Conservation (phyloP, 2,113 vertebrate genomes). For the Alaudala cheleensis region DNA sequence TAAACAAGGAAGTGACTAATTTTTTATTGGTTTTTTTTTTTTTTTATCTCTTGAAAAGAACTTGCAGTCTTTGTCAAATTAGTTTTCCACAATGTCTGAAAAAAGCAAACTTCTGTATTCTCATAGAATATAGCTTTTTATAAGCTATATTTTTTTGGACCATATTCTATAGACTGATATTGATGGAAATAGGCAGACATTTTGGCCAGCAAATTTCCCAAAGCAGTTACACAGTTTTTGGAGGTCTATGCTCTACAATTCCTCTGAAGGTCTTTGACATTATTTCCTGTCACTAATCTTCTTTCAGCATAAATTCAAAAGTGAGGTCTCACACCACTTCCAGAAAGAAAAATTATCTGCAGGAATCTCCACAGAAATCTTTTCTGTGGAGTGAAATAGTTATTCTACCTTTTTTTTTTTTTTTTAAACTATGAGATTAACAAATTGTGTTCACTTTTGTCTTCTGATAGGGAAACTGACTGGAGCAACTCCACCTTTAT, state of each 20-base stretch:
- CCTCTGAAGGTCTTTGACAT: fast-evolving
- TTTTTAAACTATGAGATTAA: background rate
- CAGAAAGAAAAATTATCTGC: background rate
- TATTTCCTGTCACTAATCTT: background rate
- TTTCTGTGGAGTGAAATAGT: background rate
- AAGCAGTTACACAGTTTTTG: background rate
- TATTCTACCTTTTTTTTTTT: background rate
- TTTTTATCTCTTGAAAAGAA: background rate
- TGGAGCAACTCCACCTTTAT: background rate
- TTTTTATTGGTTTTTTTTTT: background rate
- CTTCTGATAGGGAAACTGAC: background rate
- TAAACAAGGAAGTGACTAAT: background rate
- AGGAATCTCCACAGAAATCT: background rate
- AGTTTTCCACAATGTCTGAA: background rate
- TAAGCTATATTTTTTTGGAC: background rate
- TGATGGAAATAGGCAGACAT: background rate
- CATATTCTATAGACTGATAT: background rate
- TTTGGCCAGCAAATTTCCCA: background rate
- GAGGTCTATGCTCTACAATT: background rate
- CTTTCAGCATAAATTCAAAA: background rate
- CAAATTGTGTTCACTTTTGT: background rate
- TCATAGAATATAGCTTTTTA: background rate
- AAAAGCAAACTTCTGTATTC: background rate
- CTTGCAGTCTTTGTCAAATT: fast-evolving
- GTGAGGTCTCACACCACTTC: background rate